These are phyloP conservation scores for Dyspetes luteomarginatus DNA, from an alignment of 2,888 invertebrate genomes.

Conservation along the genomic window DNA sequence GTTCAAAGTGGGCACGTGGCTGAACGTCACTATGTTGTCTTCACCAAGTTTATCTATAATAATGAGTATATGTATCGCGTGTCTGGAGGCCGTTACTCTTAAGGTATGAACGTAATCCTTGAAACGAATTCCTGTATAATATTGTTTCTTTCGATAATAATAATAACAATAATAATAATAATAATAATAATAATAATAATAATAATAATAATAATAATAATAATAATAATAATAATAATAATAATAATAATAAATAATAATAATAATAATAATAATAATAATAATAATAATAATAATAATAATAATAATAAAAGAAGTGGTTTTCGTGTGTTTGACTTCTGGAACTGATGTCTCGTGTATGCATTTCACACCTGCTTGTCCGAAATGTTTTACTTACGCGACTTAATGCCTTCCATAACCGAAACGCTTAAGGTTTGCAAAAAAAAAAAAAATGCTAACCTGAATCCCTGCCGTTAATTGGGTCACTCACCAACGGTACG, in stretches of 20 bases:
- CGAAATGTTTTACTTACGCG: slow-evolving; percentile 66
- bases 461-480: slow-evolving; percentile 50
- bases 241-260: slow-evolving; percentile 11
- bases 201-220: slow-evolving; percentile 34
- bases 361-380: slow-evolving; percentile 71
- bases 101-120: slow-evolving; percentile 71
- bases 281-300: slow-evolving; percentile 24
- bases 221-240: slow-evolving; percentile 11
- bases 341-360: slow-evolving; percentile 66
- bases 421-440: neutral
- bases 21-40: no score
- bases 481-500: slow-evolving; percentile 25
- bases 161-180: slow-evolving; percentile 8
- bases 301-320: slow-evolving; percentile 70
- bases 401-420: slow-evolving; percentile 12
- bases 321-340: slow-evolving; percentile 34
- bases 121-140: neutral
- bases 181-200: slow-evolving; percentile 61
- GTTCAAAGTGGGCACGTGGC: no score
- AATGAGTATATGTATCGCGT: slow-evolving; percentile 6
- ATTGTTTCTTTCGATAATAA: slow-evolving; percentile 13
- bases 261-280: slow-evolving; percentile 50
- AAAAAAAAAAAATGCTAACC: slow-evolving; percentile 23
- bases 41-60: no score
- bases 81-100: slow-evolving; percentile 55